A percentile compares a stretch with the other conserved stretches of the same genome.
phyloP scores from a whole-genome alignment of 2,888 invertebrate genomes.

The Drosophila percnosoma region DNA sequence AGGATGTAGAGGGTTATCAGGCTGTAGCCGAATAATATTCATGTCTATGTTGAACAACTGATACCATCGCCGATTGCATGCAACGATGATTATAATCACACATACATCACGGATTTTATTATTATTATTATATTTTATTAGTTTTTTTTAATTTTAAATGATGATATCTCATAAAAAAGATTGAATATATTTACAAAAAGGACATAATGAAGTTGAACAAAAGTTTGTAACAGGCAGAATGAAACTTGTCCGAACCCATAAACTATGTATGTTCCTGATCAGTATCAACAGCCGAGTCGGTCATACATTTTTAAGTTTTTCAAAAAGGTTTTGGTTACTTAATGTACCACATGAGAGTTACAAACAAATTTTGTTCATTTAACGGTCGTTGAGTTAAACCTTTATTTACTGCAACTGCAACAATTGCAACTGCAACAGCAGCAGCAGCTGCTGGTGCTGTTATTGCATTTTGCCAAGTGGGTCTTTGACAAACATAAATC shows the following conservation, averaged over 20 bases:
- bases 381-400: constrained; percentile 15
- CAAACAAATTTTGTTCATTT: constrained; percentile 9
- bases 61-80: constrained; percentile 42
- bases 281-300: neutral
- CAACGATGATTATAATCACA: constrained; percentile 35
- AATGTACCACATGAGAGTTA: neutral
- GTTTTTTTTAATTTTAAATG: neutral
- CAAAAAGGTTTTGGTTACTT: neutral
- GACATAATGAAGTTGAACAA: neutral
- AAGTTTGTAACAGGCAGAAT: neutral
- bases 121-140: neutral
- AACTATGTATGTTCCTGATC: neutral
- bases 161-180: neutral
- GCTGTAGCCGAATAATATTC: neutral
- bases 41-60: constrained; percentile 39
- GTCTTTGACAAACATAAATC: constrained; percentile 42
- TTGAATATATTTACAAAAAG: neutral
- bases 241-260: neutral
- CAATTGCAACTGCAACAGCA: constrained; percentile 7
- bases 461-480: constrained; percentile 42
- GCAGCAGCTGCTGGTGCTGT: constrained; percentile 6
- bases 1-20: neutral
- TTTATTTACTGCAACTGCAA: constrained; percentile 17
- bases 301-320: neutral
- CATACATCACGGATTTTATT: constrained; percentile 5